Evolutionary conservation across 2,888 invertebrate species (phyloP).

Genomic region (Ophion costatus): DNA sequence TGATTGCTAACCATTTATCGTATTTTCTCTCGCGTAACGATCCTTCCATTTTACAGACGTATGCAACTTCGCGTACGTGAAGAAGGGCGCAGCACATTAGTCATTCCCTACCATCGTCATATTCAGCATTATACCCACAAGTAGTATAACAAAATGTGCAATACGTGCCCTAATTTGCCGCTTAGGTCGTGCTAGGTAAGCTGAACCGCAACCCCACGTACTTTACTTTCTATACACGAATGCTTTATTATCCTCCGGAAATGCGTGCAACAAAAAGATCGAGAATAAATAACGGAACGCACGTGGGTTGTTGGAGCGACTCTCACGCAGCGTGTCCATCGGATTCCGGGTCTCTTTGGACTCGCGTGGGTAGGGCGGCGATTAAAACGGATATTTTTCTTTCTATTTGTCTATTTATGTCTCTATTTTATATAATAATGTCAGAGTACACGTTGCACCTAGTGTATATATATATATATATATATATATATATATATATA

Average conservation of each 20-base stretch:
- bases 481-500: neutral
- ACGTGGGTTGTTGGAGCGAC: slow-evolving; percentile 53
- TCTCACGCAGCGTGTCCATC: slow-evolving; percentile 32
- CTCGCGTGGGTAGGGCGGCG: slow-evolving; percentile 47
- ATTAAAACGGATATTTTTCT: slow-evolving; percentile 36
- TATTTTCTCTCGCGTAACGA: no score
- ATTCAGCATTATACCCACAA: neutral
- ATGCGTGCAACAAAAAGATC: slow-evolving; percentile 45
- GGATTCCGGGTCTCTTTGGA: slow-evolving; percentile 7
- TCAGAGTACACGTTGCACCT: neutral
- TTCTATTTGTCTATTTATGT: slow-evolving; percentile 44
- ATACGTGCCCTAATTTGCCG: neutral
- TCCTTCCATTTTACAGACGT: no score
- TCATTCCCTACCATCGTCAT: neutral
- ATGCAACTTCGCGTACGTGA: neutral
- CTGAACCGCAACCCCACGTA: neutral
- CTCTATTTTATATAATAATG: slow-evolving; percentile 40
- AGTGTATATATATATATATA: neutral
- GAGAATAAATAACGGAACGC: slow-evolving; percentile 49
- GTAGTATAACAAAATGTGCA: neutral
- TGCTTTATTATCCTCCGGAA: slow-evolving; percentile 51
- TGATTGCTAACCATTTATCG: neutral
- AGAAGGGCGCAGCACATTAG: neutral
- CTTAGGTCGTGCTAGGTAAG: neutral
- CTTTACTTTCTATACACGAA: slow-evolving; percentile 24